Evolutionary conservation across 2,797 vertebrate genomes (phyloP).

Genomic region (Lepus oiostolus): DNA sequence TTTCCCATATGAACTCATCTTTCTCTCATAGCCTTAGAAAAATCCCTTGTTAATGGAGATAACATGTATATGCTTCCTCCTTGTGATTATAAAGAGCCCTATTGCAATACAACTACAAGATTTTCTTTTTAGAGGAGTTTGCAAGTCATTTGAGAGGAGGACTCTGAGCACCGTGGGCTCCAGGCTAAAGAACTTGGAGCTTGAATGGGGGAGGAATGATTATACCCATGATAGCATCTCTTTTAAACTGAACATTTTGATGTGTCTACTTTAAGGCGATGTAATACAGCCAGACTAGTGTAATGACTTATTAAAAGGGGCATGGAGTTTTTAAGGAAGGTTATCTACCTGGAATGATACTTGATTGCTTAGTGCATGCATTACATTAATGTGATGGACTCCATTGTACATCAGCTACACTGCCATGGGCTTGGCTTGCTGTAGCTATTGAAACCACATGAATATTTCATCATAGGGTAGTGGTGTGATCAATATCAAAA

Average conservation of each 20-base stretch:
- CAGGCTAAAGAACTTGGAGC: background rate
- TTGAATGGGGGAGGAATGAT: background rate
- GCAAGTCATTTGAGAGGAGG: background rate
- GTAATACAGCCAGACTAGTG: background rate
- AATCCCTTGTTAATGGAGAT: background rate
- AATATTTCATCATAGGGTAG: conserved; percentile 87
- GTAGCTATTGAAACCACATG: conserved; percentile 85
- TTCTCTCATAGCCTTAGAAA: background rate
- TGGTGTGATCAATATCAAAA: conserved; percentile 19
- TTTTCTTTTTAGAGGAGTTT: background rate
- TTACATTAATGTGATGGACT: background rate
- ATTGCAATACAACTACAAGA: background rate
- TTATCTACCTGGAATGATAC: background rate
- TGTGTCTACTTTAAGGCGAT: background rate
- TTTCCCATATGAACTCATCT: background rate
- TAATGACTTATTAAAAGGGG: background rate
- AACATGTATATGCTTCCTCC: background rate
- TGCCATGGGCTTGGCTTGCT: conserved; percentile 78
- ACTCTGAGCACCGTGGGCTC: background rate
- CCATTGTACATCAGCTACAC: background rate
- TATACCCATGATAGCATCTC: background rate
- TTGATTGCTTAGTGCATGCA: background rate
- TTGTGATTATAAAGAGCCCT: background rate
- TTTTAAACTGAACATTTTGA: background rate
- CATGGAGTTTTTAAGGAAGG: background rate